Conservation (phyloP, 2,888 invertebrate species). For the Eristalis tenax region DNA sequence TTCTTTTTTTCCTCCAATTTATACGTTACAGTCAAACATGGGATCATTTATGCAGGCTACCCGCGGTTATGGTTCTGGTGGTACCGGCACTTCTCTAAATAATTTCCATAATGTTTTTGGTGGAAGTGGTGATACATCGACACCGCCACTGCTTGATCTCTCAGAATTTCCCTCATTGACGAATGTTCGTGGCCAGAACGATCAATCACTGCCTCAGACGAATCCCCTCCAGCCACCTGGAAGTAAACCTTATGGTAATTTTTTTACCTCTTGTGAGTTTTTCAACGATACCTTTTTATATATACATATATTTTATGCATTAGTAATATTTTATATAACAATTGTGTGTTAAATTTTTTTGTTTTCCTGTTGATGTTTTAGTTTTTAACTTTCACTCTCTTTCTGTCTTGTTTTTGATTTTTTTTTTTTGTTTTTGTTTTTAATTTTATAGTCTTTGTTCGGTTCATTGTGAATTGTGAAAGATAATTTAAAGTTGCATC, state of each 20-base stretch:
- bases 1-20: background rate
- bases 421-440: slow-evolving; percentile 56
- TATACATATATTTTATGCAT: slow-evolving; percentile 54
- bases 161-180: slow-evolving; percentile 96
- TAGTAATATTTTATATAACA: slow-evolving; percentile 31
- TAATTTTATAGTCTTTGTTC: background rate
- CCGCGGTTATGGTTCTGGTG: slow-evolving; percentile 85
- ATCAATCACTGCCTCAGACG: slow-evolving; percentile 89
- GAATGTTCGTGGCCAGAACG: slow-evolving; percentile 89
- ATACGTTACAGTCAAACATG: slow-evolving; percentile 83
- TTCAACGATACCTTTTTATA: slow-evolving; percentile 76
- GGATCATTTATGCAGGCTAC: slow-evolving; percentile 84
- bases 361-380: slow-evolving; percentile 49
- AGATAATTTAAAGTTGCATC: background rate
- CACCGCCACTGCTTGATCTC: slow-evolving; percentile 93
- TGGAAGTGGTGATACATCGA: slow-evolving; percentile 88
- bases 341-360: slow-evolving; percentile 32
- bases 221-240: slow-evolving; percentile 94
- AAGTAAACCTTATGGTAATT: slow-evolving; percentile 94
- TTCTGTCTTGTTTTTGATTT: slow-evolving; percentile 66
- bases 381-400: slow-evolving; percentile 64
- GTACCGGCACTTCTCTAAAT: slow-evolving; percentile 85
- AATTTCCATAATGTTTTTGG: slow-evolving; percentile 92
- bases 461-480: background rate
- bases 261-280: slow-evolving; percentile 82